Percentiles rank a stretch among this genome's conserved stretches.
These are phyloP conservation scores for Luffia ferchaultella DNA, from an alignment of 2,888 invertebrate species.

Conservation along the genomic window DNA sequence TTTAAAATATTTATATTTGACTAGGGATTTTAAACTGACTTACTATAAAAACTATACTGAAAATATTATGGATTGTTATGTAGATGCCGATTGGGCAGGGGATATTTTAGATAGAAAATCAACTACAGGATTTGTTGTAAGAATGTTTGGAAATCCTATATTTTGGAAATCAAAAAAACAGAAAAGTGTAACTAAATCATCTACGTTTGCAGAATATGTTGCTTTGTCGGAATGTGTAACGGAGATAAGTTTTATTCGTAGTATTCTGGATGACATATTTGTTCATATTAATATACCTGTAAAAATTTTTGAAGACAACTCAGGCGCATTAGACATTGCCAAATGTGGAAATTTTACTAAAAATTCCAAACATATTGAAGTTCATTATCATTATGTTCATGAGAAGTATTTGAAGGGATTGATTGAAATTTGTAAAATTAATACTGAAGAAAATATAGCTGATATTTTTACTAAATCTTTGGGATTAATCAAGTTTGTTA, in stretches of 20 bases:
- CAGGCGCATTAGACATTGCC: constrained; percentile 17
- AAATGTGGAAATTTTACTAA: constrained; percentile 20
- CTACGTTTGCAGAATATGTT: constrained; percentile 19
- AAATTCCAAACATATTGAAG: constrained; percentile 15
- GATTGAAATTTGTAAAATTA: background rate
- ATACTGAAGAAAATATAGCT: constrained; percentile 13
- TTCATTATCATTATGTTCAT: constrained; percentile 3
- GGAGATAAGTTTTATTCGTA: constrained; percentile 8
- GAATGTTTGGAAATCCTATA: constrained; percentile 2
- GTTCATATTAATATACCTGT: constrained; percentile 12
- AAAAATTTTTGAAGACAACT: constrained; percentile 20
- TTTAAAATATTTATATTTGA: constrained; percentile 22
- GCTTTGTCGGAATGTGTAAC: constrained; percentile 16
- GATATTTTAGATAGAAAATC: constrained; percentile 14
- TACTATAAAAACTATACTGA: constrained; percentile 10
- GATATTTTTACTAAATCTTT: constrained; percentile 13
- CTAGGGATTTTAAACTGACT: constrained; percentile 8
- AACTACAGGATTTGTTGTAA: constrained; percentile 8
- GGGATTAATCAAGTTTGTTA: constrained; percentile 1
- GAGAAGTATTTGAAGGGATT: background rate
- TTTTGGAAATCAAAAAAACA: constrained; percentile 6
- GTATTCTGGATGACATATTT: background rate
- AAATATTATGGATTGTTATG: constrained; percentile 12
- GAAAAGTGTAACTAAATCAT: constrained; percentile 12
- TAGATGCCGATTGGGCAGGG: constrained; percentile 23